Evolutionary conservation across 2,888 invertebrate species (phyloP).

Genomic region (Cistogaster globosa): DNA sequence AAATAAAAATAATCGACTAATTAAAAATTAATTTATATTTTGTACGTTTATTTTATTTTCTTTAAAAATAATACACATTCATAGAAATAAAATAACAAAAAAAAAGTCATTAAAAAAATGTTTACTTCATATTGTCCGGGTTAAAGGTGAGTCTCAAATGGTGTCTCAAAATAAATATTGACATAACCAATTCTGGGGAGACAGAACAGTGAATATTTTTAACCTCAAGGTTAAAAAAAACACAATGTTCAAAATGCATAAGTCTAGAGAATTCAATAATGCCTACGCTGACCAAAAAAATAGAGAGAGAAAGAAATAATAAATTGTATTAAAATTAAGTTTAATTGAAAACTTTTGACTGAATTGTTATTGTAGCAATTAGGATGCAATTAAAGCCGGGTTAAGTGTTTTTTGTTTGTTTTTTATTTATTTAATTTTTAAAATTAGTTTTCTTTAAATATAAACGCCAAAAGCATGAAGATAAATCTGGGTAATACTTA

Average conservation of each 20-base stretch:
- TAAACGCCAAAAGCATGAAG: conserved; percentile 66
- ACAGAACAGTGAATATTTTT: conserved; percentile 29
- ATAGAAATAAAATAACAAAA: conserved; percentile 38
- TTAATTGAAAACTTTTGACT: neutral
- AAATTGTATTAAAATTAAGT: conserved; percentile 56
- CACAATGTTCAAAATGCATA: conserved; percentile 41
- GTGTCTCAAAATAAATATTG: conserved; percentile 10
- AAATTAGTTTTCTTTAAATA: conserved; percentile 24
- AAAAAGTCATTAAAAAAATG: conserved; percentile 28
- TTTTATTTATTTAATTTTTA: conserved; percentile 39
- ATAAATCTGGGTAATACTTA: conserved; percentile 71
- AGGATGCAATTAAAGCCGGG: conserved; percentile 53
- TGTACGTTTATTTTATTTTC: conserved; percentile 29
- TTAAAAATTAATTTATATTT: neutral
- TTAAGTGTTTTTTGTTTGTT: conserved; percentile 17
- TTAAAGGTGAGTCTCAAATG: conserved; percentile 37
- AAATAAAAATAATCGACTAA: too few relatives aligned
- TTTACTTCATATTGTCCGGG: conserved; percentile 48
- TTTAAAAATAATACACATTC: conserved; percentile 58
- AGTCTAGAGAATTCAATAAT: conserved; percentile 64
- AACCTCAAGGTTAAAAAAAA: conserved; percentile 9
- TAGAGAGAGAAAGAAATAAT: conserved; percentile 45
- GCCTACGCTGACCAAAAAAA: conserved; percentile 63
- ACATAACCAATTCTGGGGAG: conserved; percentile 32
- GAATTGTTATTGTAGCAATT: neutral